These are phyloP conservation scores for Dendrocincla tyrannina DNA, from an alignment of 2,797 vertebrate species.

Conservation along the genomic window DNA sequence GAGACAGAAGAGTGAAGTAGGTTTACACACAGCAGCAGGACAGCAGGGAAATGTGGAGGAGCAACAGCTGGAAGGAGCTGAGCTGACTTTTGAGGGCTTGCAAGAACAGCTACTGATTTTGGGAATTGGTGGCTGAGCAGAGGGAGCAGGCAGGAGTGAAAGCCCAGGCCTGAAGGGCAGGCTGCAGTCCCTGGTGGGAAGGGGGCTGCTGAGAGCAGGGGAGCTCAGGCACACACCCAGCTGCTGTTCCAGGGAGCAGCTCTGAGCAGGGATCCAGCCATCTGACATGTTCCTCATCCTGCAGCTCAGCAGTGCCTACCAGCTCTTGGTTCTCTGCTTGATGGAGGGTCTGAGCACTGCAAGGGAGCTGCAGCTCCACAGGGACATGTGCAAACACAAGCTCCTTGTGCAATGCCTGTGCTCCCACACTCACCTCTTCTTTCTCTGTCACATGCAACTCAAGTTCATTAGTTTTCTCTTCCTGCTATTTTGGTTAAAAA, in stretches of 20 bases:
- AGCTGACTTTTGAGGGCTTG: neutral
- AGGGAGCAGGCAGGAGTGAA: neutral
- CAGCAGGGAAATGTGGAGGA: accelerated
- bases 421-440: neutral
- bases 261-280: neutral
- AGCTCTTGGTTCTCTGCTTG: neutral
- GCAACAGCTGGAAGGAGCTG: neutral
- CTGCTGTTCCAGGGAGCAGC: neutral
- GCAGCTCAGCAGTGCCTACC: accelerated
- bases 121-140: neutral
- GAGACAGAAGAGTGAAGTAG: neutral
- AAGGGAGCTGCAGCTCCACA: neutral
- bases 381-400: neutral
- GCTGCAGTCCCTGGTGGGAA: neutral
- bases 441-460: neutral
- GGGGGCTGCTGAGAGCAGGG: neutral
- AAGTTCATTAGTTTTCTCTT: neutral
- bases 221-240: neutral
- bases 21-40: neutral
- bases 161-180: neutral
- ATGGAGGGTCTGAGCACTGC: neutral
- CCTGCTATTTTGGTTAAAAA: neutral
- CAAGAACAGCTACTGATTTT: neutral
- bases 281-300: accelerated
- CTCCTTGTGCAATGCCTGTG: neutral